These are phyloP conservation scores for Varecia variegata DNA, from an alignment of 2,797 vertebrate genomes.

Conservation along the genomic window DNA sequence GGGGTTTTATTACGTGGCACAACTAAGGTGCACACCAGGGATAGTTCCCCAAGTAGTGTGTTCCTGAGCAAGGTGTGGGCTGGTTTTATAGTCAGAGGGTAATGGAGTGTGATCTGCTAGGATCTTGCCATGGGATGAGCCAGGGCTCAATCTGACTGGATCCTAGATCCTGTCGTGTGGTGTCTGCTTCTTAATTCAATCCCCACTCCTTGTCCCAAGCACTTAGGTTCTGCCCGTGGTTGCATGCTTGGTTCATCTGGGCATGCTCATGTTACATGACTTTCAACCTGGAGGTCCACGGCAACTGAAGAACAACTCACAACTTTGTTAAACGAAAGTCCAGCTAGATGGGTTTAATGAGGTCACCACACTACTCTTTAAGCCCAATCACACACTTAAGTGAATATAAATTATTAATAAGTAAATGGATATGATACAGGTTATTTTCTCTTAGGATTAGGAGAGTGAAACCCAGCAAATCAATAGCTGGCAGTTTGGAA, in stretches of 20 bases:
- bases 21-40: background rate
- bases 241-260: too few relatives aligned
- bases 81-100: background rate
- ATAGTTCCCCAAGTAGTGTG: background rate
- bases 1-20: background rate
- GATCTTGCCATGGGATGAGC: background rate
- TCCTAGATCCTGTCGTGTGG: too few relatives aligned
- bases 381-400: background rate
- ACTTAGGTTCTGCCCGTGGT: too few relatives aligned
- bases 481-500: background rate
- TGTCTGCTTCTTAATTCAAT: background rate
- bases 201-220: too few relatives aligned
- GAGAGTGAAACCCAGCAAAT: background rate
- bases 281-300: too few relatives aligned
- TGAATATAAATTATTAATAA: background rate
- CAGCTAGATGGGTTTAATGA: too few relatives aligned
- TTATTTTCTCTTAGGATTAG: background rate
- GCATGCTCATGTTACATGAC: too few relatives aligned
- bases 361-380: background rate
- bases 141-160: too few relatives aligned
- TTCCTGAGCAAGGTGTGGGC: background rate
- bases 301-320: too few relatives aligned
- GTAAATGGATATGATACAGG: background rate
- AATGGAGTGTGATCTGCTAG: background rate
- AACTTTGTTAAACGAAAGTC: too few relatives aligned